Evolutionary conservation across 2,113 vertebrate species (phyloP), one percentile per base, ranked within the genome.

Genomic region (Aptenodytes forsteri): DNA sequence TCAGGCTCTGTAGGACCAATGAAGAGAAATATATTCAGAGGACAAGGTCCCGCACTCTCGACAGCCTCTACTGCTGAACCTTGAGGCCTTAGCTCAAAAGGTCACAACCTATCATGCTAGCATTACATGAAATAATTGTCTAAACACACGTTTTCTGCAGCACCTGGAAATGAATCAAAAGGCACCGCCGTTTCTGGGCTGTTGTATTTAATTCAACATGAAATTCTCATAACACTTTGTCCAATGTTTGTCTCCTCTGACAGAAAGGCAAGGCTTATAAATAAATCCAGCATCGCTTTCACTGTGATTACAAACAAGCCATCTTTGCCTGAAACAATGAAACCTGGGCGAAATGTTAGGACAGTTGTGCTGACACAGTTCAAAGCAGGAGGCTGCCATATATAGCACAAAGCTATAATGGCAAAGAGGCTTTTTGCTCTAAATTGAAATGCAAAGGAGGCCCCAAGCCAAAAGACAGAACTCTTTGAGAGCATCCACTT

Each of bases 391-490:
- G 94, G 89, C 93, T 97, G 94, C 93, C 94, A 96, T 91, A 16
- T 93, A 96, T 89, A 96, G 96, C 96, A 96, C 70, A 91, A 46
- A 88, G 93, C 96, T 93, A 96, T 78, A 96, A 97, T 96, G 96
- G 95, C 94, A 42, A 95, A 93, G 92, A 94, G 91, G 97, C 94
- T 97, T 97, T 96, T 95, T 94, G 95, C 95, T 94, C 95, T 97
- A 95, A 95, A 97, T 95, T 89, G 96, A 97, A 97, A 95, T 59
- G 94, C 96, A 96, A 96, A 97, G 96, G 84, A 97, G 94, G 94
- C 91, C 94, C 96, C 96, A 96, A 96, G 96, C 94, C 96, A 96
- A 96, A 87, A 94, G 97, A 97, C 78, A 96, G 95, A 97, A 97
- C 89, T 97, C 75, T 97, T 96, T 70, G 91, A 97, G 96, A 97